Evolutionary conservation across 1,140 invertebrate species (phyloP).

Genomic region (Homarus americanus): DNA sequence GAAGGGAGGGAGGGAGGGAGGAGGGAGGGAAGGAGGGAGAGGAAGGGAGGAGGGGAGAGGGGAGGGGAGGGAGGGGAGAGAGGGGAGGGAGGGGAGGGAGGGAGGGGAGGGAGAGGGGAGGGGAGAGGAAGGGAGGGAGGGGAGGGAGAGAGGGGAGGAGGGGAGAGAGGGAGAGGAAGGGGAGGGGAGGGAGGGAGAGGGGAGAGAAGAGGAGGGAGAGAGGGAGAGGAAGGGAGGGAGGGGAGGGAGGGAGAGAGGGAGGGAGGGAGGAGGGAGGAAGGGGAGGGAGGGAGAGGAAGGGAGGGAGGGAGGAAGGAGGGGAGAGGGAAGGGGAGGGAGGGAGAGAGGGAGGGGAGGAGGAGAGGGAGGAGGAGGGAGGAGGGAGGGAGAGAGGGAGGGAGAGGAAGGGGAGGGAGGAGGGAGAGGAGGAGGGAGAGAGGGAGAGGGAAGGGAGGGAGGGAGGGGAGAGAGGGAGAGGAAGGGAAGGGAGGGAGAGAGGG

Average conservation of each 20-base stretch:
- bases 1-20: neutral
- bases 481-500: too few species aligned
- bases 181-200: too few species aligned
- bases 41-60: neutral
- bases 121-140: neutral
- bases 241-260: neutral
- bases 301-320: neutral
- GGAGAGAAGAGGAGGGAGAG: neutral
- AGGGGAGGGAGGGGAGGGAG: neutral
- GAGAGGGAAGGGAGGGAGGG: neutral
- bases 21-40: neutral
- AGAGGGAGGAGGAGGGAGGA: neutral
- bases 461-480: too few species aligned
- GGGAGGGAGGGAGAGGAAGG: conserved; percentile 1
- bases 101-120: neutral
- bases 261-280: conserved; percentile 19
- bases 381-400: neutral
- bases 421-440: neutral
- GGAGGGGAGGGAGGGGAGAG: too few species aligned
- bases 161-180: neutral
- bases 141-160: neutral
- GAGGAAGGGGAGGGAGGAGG: too few species aligned
- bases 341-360: neutral
- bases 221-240: neutral
- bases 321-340: neutral